Base-by-base conservation (phyloP, 2,113 vertebrate genomes). In the Charina bottae region DNA sequence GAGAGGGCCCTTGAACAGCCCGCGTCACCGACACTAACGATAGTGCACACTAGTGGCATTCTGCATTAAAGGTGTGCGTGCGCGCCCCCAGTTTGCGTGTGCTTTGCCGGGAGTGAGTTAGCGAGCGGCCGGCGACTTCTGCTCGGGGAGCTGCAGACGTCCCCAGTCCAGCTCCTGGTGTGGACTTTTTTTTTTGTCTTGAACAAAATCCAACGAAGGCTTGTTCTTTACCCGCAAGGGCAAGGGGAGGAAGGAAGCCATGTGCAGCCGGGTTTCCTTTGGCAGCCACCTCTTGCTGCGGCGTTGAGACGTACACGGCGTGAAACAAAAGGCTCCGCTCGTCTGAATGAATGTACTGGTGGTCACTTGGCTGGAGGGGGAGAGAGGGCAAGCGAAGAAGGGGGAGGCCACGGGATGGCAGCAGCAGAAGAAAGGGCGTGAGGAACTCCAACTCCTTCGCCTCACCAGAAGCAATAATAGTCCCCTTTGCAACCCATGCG, bases 261-360 rank as follows among this genome's bases (percentile, higher is more conserved):
- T 95, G 96, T 62, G 91, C 92, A 90, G 62, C 87, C 83, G 86
- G 59, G 68, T 87, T 78, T 68, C 85, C 90, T 60, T 83, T 88
- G 26, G 84, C 26, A 5, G 49, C 78, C 46, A 59, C 95, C 33
- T 1, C 83, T 17, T 28, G 68, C 56, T 68, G 53, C 93, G 42
- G 95, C 84, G 91, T 37, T 94, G 89, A 95, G 88, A 89, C 55
- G 85, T 7, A 83, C 62, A 24, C 24, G 26, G 28, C n/a, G 88
- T 83, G 85, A 89, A 93, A 92, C 91, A 94, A 94, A 95, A 95
- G 94, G 93, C 68, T n/a, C 83, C 24, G 90, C 49, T n/a, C 19
- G 68, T 72, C 92, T 86, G 90, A 42, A 87, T 92, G 91, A 89
- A 64, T 17, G 88, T 87, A 72, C 64, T 83, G 68, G 83, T 37